Conservation (phyloP, 2,113 vertebrate species). For the Heloderma charlesbogerti region DNA sequence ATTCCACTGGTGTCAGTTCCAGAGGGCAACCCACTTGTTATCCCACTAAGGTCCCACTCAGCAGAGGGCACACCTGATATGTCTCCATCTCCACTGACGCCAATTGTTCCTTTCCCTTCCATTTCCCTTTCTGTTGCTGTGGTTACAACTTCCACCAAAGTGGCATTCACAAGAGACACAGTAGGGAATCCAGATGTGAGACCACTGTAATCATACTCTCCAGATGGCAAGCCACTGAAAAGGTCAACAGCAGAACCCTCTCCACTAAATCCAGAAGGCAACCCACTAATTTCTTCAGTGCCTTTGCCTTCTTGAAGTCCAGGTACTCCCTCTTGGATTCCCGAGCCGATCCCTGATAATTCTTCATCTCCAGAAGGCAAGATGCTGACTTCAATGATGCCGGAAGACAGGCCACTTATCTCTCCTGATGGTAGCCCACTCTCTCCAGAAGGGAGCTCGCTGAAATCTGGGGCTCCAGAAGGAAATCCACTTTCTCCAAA, state of each 20-base stretch:
- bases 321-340: slow-evolving; percentile 68
- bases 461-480: slow-evolving; percentile 74
- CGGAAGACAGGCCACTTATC: slow-evolving; percentile 69
- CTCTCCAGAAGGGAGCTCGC: slow-evolving; percentile 66
- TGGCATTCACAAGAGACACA: slow-evolving; percentile 81
- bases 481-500: slow-evolving; percentile 73
- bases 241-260: slow-evolving; percentile 74
- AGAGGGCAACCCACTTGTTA: slow-evolving; percentile 75
- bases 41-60: slow-evolving; percentile 72
- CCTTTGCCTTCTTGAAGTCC: slow-evolving; percentile 74
- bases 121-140: slow-evolving; percentile 70
- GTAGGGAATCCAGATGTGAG: slow-evolving; percentile 79
- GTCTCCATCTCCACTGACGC: slow-evolving; percentile 75
- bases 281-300: slow-evolving; percentile 73
- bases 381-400: slow-evolving; percentile 71
- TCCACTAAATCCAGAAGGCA: slow-evolving; percentile 76
- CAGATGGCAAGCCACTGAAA: slow-evolving; percentile 74
- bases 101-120: slow-evolving; percentile 78
- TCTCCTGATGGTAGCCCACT: slow-evolving; percentile 76
- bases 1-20: slow-evolving; percentile 76
- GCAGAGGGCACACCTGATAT: slow-evolving; percentile 71
- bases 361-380: slow-evolving; percentile 80
- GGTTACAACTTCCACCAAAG: slow-evolving; percentile 79
- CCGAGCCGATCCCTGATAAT: slow-evolving; percentile 69
- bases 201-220: slow-evolving; percentile 77